These are phyloP conservation scores for Holotrichia oblita DNA, from an alignment of 1,140 invertebrate species.

Conservation along the genomic window DNA sequence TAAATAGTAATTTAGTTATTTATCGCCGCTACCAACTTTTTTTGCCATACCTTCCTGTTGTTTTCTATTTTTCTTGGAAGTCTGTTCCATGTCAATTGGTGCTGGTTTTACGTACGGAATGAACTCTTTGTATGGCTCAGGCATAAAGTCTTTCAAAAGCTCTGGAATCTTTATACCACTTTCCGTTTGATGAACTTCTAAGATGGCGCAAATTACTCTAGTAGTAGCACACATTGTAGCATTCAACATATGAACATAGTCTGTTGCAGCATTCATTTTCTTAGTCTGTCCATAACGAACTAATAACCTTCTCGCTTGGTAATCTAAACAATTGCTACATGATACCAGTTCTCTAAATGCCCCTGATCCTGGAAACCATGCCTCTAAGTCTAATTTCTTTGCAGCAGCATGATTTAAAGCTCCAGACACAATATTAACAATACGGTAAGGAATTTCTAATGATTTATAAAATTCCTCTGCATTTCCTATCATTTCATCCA, in stretches of 20 bases:
- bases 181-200: conserved; percentile 97
- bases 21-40: conserved; percentile 49
- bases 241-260: conserved; percentile 99
- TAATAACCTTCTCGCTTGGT: conserved; percentile 90
- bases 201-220: conserved; percentile 94
- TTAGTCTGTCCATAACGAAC: conserved; percentile 97
- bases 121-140: conserved; percentile 78
- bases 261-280: conserved; percentile 95
- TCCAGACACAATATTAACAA: conserved; percentile 99
- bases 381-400: conserved; percentile 98
- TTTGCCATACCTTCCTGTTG: conserved; percentile 59
- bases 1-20: conserved; percentile 38
- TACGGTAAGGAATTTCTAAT: conserved; percentile 92
- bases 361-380: conserved; percentile 96
- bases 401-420: conserved; percentile 98
- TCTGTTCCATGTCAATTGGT: conserved; percentile 88
- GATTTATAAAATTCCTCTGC: conserved; percentile 93
- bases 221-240: conserved; percentile 99
- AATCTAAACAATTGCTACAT: conserved; percentile 99
- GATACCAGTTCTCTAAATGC: conserved; percentile 98
- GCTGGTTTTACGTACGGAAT: conserved; percentile 98
- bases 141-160: conserved; percentile 88
- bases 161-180: conserved; percentile 92
- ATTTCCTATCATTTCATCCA: conserved; percentile 99
- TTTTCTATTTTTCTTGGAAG: conserved; percentile 82